Base-by-base conservation (phyloP, 2,888 invertebrate species). In the Nymphalis polychloros region DNA sequence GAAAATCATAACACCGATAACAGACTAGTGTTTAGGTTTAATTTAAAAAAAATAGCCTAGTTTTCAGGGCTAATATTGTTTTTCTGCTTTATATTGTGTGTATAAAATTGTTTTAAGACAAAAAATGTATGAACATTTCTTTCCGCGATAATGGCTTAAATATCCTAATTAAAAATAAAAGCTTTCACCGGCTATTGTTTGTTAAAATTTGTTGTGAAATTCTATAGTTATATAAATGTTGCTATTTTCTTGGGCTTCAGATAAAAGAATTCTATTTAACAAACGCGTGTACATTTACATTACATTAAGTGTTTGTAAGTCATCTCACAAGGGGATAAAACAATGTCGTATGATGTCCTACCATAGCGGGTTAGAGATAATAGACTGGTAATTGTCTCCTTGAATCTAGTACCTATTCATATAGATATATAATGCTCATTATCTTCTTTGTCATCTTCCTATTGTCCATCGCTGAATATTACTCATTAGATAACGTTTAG, bases 1-100 rank as follows among this genome's bases (percentile, higher is more conserved):
- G 48, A 47, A 27, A 46, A 47, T 31, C 53, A 55, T 55, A 55
- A 57, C 57, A 41, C 41, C 57, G 41, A 57, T 41, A 57, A 57
- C 41, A 35, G n/a, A 19, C 1, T 5, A 19, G n/a, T 57, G 19
- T 19, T 41, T 8, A 35, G 19, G n/a, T 27, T 53, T 53, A 27
- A 53, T 10, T 4, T 27, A 17, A 55, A 31, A n/a, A 55, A 35
- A 31, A 16, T 35, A n/a, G 7, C 8, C 19, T n/a, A 49, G 49
- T 41, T 41, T 13, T 41, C 13, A 41, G 41, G 10, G 41, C 4
- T 41, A 13, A 13, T 41, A 13, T 41, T 10, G 13, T 13, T 4
- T 2, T 13, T 13, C 41, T 41, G 13, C 2, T 13, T 41, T 13
- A 13, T 41, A 41, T 41, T 13, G 8, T 41, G 2, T 41, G 35